Percentiles rank a stretch among this genome's conserved stretches.
Evolutionary conservation across 2,797 vertebrate genomes (phyloP).

Genomic region (Rallus crepitans): DNA sequence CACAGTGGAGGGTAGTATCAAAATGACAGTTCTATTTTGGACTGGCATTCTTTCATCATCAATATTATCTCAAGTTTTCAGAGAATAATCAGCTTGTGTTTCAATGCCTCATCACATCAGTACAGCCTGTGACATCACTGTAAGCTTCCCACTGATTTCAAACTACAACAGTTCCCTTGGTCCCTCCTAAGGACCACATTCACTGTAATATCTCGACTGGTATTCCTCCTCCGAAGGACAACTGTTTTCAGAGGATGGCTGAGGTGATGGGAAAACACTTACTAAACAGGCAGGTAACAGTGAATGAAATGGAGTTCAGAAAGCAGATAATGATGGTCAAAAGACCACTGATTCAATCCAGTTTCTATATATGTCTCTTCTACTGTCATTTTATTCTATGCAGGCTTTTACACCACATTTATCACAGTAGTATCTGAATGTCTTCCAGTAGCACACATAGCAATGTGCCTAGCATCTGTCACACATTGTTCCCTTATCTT

Average conservation of each 20-base stretch:
- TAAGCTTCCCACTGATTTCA: background rate
- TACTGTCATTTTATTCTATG: background rate
- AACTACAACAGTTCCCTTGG: background rate
- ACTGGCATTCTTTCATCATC: background rate
- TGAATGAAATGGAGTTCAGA: background rate
- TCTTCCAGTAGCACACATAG: background rate
- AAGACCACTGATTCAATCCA: background rate
- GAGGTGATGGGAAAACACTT: background rate
- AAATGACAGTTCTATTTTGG: background rate
- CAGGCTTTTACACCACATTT: background rate
- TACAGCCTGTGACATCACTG: background rate
- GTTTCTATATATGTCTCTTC: background rate
- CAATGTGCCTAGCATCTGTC: background rate
- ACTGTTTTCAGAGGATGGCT: background rate
- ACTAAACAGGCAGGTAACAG: background rate
- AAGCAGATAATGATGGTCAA: background rate
- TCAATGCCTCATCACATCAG: background rate
- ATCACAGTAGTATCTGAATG: background rate
- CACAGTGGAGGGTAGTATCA: background rate
- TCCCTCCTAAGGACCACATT: background rate
- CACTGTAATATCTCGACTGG: background rate
- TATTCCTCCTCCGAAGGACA: background rate
- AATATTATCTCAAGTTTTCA: background rate
- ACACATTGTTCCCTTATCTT: background rate
- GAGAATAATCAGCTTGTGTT: background rate